phyloP scores from a whole-genome alignment of 2,888 invertebrate species.

The Hemaris fuciformis region DNA sequence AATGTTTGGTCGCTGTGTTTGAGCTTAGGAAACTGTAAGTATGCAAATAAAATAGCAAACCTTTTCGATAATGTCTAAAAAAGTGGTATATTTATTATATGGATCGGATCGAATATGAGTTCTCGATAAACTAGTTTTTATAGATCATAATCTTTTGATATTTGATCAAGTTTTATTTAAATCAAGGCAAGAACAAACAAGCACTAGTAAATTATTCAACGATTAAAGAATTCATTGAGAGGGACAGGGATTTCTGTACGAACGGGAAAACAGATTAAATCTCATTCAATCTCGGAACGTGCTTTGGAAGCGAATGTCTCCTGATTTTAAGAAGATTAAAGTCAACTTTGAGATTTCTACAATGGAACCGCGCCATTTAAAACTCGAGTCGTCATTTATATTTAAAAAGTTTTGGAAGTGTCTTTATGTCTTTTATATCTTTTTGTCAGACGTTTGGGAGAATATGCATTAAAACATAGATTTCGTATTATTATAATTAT shows the following conservation, averaged over 20 bases:
- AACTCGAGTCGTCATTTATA: constrained; percentile 51
- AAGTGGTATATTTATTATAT: neutral
- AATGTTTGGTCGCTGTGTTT: neutral
- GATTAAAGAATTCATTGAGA: constrained; percentile 59
- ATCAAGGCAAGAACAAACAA: constrained; percentile 48
- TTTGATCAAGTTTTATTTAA: constrained; percentile 24
- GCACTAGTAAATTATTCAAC: constrained; percentile 68
- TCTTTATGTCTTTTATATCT: constrained; percentile 44
- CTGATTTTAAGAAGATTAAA: constrained; percentile 71
- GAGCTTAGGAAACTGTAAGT: neutral
- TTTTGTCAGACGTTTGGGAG: constrained; percentile 44
- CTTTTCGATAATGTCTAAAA: neutral
- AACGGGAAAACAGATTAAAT: constrained; percentile 72
- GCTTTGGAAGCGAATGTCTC: constrained; percentile 68
- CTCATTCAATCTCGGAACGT: constrained; percentile 70
- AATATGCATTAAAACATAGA: constrained; percentile 45
- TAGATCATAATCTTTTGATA: neutral
- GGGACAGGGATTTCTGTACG: constrained; percentile 53
- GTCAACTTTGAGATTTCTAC: constrained; percentile 55
- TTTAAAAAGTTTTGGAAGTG: constrained; percentile 45
- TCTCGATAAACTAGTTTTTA: neutral
- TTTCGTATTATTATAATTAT: constrained; percentile 65
- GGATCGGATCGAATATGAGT: too few relatives aligned
- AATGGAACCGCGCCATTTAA: constrained; percentile 48
- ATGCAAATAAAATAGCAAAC: neutral